Evolutionary conservation across 2,797 vertebrate genomes (phyloP).

Genomic region (Paguma larvata): DNA sequence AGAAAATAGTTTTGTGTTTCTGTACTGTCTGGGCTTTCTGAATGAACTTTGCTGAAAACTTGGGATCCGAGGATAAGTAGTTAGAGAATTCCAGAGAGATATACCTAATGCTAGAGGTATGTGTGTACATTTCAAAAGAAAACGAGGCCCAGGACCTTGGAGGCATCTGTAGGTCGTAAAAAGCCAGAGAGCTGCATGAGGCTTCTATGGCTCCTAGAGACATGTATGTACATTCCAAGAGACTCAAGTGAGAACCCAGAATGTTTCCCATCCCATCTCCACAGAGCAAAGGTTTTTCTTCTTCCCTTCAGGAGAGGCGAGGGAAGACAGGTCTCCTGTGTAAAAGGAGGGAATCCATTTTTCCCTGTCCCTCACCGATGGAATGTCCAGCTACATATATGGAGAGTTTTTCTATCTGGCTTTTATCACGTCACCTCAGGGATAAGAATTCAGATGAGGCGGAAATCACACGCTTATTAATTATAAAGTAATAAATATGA

Average conservation of each 20-base stretch:
- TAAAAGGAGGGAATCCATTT: neutral
- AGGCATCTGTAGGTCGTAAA: conserved; percentile 33
- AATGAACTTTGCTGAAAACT: conserved; percentile 28
- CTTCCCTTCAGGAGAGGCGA: neutral
- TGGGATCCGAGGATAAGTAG: neutral
- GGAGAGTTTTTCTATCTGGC: neutral
- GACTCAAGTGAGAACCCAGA: neutral
- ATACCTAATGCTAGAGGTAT: conserved; percentile 35
- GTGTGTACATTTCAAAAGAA: conserved; percentile 37
- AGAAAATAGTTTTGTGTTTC: conserved; percentile 47
- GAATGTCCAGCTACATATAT: neutral
- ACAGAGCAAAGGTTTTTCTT: neutral
- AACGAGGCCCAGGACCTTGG: neutral
- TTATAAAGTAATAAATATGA: conserved; percentile 30
- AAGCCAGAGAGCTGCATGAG: neutral
- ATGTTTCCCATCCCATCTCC: neutral
- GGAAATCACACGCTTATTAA: neutral
- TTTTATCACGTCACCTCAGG: neutral
- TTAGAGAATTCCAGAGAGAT: conserved; percentile 27
- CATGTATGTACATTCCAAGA: neutral
- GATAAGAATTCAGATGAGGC: neutral
- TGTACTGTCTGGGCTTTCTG: neutral
- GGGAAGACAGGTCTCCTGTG: neutral
- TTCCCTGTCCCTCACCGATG: neutral
- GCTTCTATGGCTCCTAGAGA: neutral